These are phyloP conservation scores for Ibidorhyncha struthersii DNA, from an alignment of 2,113 vertebrate genomes.

Conservation along the genomic window DNA sequence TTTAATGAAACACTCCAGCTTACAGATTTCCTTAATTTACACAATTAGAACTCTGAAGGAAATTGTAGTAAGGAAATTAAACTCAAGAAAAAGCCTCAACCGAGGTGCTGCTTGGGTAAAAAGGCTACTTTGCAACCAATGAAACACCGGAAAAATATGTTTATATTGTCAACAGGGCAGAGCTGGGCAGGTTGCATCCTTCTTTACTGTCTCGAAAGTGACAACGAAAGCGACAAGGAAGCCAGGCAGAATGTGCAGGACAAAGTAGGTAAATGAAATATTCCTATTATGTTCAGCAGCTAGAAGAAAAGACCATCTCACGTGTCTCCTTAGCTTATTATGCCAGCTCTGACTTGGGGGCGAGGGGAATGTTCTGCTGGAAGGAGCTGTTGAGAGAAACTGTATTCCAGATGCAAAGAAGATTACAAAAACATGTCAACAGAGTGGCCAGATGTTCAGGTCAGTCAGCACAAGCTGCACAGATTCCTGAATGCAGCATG, in stretches of 20 bases:
- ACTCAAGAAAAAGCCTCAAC: not conserved
- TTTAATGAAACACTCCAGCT: constrained; percentile 52
- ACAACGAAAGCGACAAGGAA: not conserved
- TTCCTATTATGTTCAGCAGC: not conserved
- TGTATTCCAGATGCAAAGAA: constrained; percentile 38
- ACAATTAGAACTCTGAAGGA: constrained; percentile 58
- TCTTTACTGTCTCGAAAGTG: not conserved
- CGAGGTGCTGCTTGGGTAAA: constrained; percentile 12
- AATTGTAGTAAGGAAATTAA: constrained; percentile 47
- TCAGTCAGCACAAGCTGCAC: not conserved
- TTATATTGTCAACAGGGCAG: not conserved
- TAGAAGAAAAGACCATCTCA: not conserved
- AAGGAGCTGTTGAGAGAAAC: not conserved
- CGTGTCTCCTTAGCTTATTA: constrained; percentile 13
- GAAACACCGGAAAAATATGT: not conserved
- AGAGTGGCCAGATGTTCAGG: not conserved
- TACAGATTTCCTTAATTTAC: constrained; percentile 47
- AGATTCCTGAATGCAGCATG: not conserved
- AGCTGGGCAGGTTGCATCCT: not conserved
- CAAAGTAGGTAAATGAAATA: constrained; percentile 7
- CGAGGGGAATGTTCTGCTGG: not conserved
- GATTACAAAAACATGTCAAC: not conserved
- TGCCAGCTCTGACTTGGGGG: constrained; percentile 5
- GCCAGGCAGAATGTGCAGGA: not conserved
- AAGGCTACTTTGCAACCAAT: not conserved